These are phyloP conservation scores for Parauchenoglanis ngamensis DNA, from an alignment of 2,797 vertebrate species.

Conservation along the genomic window DNA sequence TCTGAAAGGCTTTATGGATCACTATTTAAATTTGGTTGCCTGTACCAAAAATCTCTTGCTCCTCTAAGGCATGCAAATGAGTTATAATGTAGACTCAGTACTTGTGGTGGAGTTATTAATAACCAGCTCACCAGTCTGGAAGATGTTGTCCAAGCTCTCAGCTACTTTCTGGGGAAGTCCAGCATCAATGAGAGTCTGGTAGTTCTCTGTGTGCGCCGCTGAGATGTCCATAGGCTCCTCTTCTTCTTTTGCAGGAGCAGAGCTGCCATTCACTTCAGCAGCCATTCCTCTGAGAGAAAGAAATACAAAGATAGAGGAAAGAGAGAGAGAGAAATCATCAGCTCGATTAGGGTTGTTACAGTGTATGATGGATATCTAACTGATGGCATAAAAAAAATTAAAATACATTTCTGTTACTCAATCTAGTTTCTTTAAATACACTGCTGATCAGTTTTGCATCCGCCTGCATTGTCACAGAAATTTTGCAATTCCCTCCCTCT, in stretches of 20 bases:
- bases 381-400: not conserved
- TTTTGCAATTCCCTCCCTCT: not conserved
- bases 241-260: slow-evolving; percentile 90
- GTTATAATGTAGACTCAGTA: not conserved
- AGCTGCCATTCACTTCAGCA: slow-evolving; percentile 98
- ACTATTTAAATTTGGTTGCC: not conserved
- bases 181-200: slow-evolving; percentile 93
- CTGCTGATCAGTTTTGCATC: not conserved
- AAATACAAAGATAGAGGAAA: not conserved
- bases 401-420: not conserved
- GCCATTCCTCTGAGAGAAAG: slow-evolving; percentile 79
- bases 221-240: slow-evolving; percentile 97
- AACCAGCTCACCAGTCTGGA: slow-evolving; percentile 87
- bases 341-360: not conserved
- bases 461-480: too few species aligned
- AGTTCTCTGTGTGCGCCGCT: slow-evolving; percentile 90
- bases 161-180: slow-evolving; percentile 96
- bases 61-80: not conserved
- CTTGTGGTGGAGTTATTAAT: not conserved
- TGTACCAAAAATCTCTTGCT: not conserved
- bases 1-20: not conserved
- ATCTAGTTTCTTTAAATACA: not conserved
- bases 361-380: not conserved
- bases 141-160: slow-evolving; percentile 97
- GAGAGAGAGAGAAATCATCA: not conserved